Conservation (phyloP, 2,113 vertebrate species). For the Muntiacus reevesi region DNA sequence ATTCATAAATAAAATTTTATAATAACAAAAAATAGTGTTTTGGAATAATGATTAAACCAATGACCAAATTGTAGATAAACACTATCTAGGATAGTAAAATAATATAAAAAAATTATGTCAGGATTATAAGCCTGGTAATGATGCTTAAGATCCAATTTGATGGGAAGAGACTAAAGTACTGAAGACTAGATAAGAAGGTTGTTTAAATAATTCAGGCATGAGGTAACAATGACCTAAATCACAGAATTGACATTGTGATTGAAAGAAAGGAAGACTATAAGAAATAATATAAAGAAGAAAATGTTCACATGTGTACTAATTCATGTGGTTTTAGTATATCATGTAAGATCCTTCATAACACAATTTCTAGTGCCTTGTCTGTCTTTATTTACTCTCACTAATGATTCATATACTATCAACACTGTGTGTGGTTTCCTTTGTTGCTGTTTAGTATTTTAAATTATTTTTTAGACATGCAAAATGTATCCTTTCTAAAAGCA, state of each 20-base stretch:
- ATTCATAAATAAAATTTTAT: neutral
- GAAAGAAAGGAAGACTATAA: neutral
- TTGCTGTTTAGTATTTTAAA: neutral
- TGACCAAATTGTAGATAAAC: neutral
- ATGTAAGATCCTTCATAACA: accelerated
- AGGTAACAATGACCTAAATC: neutral
- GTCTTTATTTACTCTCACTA: neutral
- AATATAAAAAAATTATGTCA: neutral
- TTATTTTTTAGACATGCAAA: neutral
- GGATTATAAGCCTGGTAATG: neutral
- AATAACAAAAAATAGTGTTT: neutral
- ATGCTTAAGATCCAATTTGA: neutral
- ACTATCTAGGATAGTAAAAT: neutral
- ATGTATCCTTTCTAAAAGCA: neutral
- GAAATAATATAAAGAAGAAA: neutral
- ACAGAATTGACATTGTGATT: neutral
- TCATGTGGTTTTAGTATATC: neutral
- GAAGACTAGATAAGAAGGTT: neutral
- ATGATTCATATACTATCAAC: neutral
- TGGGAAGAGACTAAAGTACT: neutral
- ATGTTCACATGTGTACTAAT: neutral
- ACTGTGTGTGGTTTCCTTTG: neutral
- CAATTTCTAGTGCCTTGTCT: neutral
- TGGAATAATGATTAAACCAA: neutral
- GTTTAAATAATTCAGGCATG: neutral